These are phyloP conservation scores for Macquaria australasica DNA, from an alignment of 2,113 vertebrate species.

Conservation along the genomic window DNA sequence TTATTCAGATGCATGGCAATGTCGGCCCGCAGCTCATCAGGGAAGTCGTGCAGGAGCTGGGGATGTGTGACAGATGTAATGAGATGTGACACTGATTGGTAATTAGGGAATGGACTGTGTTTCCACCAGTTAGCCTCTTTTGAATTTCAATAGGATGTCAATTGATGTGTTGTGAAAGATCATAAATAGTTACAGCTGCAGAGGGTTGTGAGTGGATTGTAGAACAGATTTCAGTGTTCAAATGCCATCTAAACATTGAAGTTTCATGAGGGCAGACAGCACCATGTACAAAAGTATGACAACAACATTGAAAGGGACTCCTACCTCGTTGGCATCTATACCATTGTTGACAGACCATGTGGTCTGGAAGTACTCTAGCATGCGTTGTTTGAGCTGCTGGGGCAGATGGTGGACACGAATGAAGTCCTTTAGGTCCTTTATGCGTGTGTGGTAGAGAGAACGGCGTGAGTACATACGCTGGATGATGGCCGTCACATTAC, in stretches of 20 bases:
- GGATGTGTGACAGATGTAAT: slow-evolving; percentile 58
- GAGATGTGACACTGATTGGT: slow-evolving; percentile 59
- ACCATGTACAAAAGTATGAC: slow-evolving; percentile 16
- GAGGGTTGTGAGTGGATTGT: slow-evolving; percentile 7
- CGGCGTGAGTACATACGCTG: slow-evolving; percentile 98
- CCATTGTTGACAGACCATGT: slow-evolving; percentile 98
- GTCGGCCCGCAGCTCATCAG: slow-evolving; percentile 95
- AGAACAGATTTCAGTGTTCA: slow-evolving; percentile 13
- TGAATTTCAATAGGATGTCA: slow-evolving; percentile 54
- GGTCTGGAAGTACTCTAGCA: slow-evolving; percentile 98
- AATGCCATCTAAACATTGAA: slow-evolving; percentile 10
- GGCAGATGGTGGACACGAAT: slow-evolving; percentile 93
- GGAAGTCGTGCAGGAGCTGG: slow-evolving; percentile 97
- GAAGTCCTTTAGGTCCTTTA: slow-evolving; percentile 98
- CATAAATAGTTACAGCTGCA: slow-evolving; percentile 24
- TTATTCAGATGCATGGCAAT: slow-evolving; percentile 98
- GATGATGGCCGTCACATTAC: slow-evolving; percentile 97
- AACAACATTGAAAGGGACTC: slow-evolving; percentile 39
- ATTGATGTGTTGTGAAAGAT: slow-evolving; percentile 24
- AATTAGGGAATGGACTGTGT: slow-evolving; percentile 48
- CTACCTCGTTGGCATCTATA: slow-evolving; percentile 94
- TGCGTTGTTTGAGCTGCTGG: slow-evolving; percentile 94
- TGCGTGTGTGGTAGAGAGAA: slow-evolving; percentile 96
- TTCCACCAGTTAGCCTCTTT: slow-evolving; percentile 41
- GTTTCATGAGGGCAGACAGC: background rate